These are phyloP conservation scores for Hypocryptadius cinnamomeus DNA, from an alignment of 2,113 vertebrate genomes.

Conservation along the genomic window DNA sequence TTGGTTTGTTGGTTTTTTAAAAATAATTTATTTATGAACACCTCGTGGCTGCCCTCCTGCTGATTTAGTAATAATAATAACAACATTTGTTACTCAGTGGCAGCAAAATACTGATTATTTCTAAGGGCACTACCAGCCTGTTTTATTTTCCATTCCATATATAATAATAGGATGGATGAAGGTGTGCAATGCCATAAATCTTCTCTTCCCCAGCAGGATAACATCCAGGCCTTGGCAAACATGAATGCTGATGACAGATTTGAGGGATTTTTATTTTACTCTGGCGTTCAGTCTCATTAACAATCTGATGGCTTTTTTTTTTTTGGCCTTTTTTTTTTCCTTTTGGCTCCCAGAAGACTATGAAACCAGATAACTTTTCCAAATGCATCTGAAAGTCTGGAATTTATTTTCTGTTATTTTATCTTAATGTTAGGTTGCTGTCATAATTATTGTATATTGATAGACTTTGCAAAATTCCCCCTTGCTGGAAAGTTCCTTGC, in stretches of 20 bases:
- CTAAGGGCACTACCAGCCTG: background rate
- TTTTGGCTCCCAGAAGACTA: background rate
- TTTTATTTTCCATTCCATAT: conserved; percentile 36
- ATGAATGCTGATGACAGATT: background rate
- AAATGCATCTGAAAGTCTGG: background rate
- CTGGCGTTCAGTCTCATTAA: conserved; percentile 48
- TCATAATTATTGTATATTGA: background rate
- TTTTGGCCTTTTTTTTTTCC: accelerated
- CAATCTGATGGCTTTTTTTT: background rate
- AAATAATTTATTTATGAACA: background rate
- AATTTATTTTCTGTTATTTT: conserved; percentile 26
- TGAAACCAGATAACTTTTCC: background rate
- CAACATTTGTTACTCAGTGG: background rate
- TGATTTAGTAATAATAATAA: conserved; percentile 11
- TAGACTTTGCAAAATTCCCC: background rate
- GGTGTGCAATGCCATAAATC: conserved; percentile 1
- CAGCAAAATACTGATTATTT: conserved; percentile 41
- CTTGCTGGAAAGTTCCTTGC: background rate
- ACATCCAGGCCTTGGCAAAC: conserved; percentile 40
- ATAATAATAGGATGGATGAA: conserved; percentile 28
- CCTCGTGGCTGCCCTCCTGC: background rate
- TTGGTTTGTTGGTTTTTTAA: background rate
- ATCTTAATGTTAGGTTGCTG: background rate
- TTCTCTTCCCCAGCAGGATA: conserved; percentile 4
- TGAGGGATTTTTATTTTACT: conserved; percentile 39